These are phyloP conservation scores for Cacajao melanocephalus DNA, from an alignment of 2,797 vertebrate genomes.

Conservation along the genomic window DNA sequence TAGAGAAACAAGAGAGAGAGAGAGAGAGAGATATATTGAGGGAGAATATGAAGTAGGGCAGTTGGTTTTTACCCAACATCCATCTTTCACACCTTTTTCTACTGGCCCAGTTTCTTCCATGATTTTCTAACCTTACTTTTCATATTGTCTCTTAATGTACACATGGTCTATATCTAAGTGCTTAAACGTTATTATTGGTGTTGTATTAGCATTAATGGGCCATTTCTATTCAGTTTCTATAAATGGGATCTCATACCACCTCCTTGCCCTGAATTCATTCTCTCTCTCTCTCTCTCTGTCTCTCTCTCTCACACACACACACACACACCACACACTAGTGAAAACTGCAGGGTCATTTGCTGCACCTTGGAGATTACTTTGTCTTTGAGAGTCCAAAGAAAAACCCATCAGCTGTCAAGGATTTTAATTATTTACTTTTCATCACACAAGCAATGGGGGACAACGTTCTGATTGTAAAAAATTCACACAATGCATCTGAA, in stretches of 20 bases:
- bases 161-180: background rate
- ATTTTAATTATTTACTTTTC: constrained; percentile 79
- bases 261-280: background rate
- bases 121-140: background rate
- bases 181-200: background rate
- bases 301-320: background rate
- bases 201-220: background rate
- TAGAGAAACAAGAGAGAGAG: background rate
- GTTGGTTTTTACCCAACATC: background rate
- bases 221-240: background rate
- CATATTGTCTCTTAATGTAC: background rate
- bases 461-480: constrained; percentile 70
- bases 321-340: background rate
- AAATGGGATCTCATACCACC: background rate
- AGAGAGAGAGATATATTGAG: background rate
- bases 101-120: background rate
- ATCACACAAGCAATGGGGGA: constrained; percentile 64
- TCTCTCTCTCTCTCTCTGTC: background rate
- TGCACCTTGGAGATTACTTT: constrained; percentile 51
- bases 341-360: constrained; percentile 40
- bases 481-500: constrained; percentile 62
- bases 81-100: background rate
- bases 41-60: background rate
- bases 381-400: constrained; percentile 52
- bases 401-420: constrained; percentile 41